Evolutionary conservation across 1,140 invertebrate species (phyloP), one percentile per base, ranked within the genome.

Genomic region (Luehdorfia chinensis): DNA sequence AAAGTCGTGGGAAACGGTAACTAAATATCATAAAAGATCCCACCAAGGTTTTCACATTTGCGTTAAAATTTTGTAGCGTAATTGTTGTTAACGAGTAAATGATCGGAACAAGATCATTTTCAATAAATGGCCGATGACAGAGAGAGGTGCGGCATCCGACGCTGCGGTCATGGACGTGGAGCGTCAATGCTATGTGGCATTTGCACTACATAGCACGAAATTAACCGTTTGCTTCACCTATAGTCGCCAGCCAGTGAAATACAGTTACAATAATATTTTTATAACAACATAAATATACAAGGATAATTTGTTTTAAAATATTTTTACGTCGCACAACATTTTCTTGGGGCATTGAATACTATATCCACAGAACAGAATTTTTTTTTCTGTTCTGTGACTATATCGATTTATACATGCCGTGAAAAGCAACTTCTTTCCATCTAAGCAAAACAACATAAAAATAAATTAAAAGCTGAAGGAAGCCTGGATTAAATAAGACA

Each of bases 71-170:
- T 37, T 16, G 18, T 37, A 37, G 2, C n/a, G 34, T 16, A 37
- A 37, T 21, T 37, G 18, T 12, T 1, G 18, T 6, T 37, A 37
- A 37, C 34, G 18, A 25, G 11, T 9, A n/a, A 5, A 11, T n/a
- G 45, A 55, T 59, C 45, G 48, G 52, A 59, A 48, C 52, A 25
- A 47, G 52, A 59, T 55, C 52, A 51, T 59, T 59, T 51, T 47
- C 46, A 43, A 49, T 59, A 55, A n/a, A 55, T 51, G 45, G 52
- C 46, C 46, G 50, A 41, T 58, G 50, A 58, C 55, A 47, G 34
- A 41, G 55, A 51, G 33, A 21, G 55, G 44, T 28, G 53, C 52
- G 49, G 45, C 32, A 19, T 30, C 32, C 27, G 32, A 16, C 34
- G 34, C 18, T 9, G 34, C 31, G 53, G 44, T 60, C 57, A 55